These are phyloP conservation scores for Pomacea maculata DNA, from an alignment of 1,140 invertebrate genomes.

Conservation along the genomic window DNA sequence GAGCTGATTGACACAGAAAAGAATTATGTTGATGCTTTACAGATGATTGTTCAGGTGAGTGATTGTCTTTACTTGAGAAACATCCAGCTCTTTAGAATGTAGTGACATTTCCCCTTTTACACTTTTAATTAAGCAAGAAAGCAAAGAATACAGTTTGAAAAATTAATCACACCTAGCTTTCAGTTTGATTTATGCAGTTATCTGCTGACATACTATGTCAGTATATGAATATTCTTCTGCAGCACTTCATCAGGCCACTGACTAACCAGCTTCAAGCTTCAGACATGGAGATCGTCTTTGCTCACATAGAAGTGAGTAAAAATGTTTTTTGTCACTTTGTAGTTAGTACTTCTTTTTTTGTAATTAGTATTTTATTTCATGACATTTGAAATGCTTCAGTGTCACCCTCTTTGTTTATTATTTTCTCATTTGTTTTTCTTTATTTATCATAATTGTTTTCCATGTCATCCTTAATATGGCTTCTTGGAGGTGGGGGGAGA, in stretches of 20 bases:
- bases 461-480: neutral
- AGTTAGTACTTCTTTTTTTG: neutral
- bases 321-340: neutral
- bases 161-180: constrained; percentile 3
- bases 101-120: constrained; percentile 6
- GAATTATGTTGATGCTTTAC: constrained; percentile 94
- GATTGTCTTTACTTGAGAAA: neutral
- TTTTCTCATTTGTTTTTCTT: neutral
- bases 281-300: constrained; percentile 84
- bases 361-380: neutral
- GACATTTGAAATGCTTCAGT: neutral
- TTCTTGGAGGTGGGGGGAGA: too few species aligned
- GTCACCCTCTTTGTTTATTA: neutral
- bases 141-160: neutral
- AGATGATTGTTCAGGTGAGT: constrained; percentile 74
- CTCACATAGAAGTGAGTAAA: constrained; percentile 81
- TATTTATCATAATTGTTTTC: neutral
- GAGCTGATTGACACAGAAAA: constrained; percentile 96
- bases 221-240: constrained; percentile 29
- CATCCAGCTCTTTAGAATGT: neutral
- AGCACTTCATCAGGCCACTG: constrained; percentile 69
- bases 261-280: constrained; percentile 76
- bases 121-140: neutral
- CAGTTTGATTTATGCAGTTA: too few species aligned
- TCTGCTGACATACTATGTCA: too few species aligned